Conservation (phyloP, 2,113 vertebrate genomes). For the Lagopus muta region DNA sequence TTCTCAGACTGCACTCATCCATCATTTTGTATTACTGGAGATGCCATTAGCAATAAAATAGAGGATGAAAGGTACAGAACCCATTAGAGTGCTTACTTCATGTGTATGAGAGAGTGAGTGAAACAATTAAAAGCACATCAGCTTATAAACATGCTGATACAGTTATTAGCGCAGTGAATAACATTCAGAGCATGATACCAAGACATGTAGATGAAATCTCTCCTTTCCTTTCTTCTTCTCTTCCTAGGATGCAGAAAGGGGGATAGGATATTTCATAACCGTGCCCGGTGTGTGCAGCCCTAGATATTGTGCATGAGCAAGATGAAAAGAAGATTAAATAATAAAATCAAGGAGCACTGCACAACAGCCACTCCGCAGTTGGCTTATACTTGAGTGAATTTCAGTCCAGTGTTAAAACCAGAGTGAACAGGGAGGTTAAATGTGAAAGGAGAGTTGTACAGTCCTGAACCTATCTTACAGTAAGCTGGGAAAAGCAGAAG, state of each 20-base stretch:
- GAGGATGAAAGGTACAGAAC: slow-evolving; percentile 71
- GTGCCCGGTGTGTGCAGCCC: not conserved
- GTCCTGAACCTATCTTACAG: not conserved
- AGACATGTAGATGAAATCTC: slow-evolving; percentile 56
- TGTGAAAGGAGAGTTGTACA: not conserved
- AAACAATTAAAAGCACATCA: slow-evolving; percentile 81
- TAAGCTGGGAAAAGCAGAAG: not conserved
- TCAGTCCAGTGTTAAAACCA: slow-evolving; percentile 24
- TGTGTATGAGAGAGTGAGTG: slow-evolving; percentile 54
- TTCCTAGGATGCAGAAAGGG: not conserved
- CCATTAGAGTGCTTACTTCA: slow-evolving; percentile 77
- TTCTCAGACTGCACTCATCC: slow-evolving; percentile 74
- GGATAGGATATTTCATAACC: not conserved
- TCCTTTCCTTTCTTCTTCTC: slow-evolving; percentile 7
- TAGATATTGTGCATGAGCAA: not conserved
- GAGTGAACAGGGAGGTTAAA: slow-evolving; percentile 1
- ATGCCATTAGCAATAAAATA: slow-evolving; percentile 82
- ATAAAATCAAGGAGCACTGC: slow-evolving; percentile 21
- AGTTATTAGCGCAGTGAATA: slow-evolving; percentile 76
- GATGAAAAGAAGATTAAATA: slow-evolving; percentile 49
- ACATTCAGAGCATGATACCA: slow-evolving; percentile 48
- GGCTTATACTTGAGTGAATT: not conserved
- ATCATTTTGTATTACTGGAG: slow-evolving; percentile 82
- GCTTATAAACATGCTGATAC: slow-evolving; percentile 78
- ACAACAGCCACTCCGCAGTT: not conserved